Evolutionary conservation across 2,113 vertebrate genomes (phyloP).

Genomic region (Gymnocephalus cernua): DNA sequence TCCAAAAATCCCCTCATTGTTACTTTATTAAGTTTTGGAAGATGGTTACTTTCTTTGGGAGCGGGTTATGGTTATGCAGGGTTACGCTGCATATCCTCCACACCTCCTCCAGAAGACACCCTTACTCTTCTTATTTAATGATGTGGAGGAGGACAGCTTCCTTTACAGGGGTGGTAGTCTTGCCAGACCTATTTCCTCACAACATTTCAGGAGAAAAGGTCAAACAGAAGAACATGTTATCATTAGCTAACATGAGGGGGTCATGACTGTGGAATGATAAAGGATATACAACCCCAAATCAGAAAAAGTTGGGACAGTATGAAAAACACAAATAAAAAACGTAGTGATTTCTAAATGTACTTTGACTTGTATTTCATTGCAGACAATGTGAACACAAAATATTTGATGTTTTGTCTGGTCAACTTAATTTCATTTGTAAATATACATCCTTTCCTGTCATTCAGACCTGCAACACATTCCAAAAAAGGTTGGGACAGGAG

Average conservation of each 20-base stretch:
- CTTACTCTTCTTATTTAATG: conserved; percentile 67
- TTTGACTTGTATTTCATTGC: no score
- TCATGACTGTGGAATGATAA: not conserved
- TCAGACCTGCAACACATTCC: no score
- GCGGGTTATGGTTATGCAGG: conserved; percentile 30
- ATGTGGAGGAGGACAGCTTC: conserved; percentile 74
- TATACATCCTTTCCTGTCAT: no score
- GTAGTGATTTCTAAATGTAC: no score
- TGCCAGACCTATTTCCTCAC: conserved; percentile 35
- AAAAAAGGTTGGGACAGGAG: no score
- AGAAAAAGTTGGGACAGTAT: no score
- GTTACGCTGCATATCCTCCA: conserved; percentile 51
- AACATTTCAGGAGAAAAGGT: conserved; percentile 40
- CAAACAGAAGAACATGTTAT: conserved; percentile 7
- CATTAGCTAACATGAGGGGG: conserved; percentile 19
- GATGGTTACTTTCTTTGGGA: conserved; percentile 17
- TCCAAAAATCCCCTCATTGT: not conserved
- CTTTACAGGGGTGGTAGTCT: conserved; percentile 31
- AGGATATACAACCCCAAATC: no score
- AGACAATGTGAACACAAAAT: no score
- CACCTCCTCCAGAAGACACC: conserved; percentile 38
- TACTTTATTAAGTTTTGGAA: conserved; percentile 7
- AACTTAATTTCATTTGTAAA: no score
- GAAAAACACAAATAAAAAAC: no score
- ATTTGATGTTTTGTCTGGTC: no score